Evolutionary conservation across 2,797 vertebrate genomes (phyloP), one percentile per base, ranked within the genome.

Genomic region (Notamacropus eugenii): DNA sequence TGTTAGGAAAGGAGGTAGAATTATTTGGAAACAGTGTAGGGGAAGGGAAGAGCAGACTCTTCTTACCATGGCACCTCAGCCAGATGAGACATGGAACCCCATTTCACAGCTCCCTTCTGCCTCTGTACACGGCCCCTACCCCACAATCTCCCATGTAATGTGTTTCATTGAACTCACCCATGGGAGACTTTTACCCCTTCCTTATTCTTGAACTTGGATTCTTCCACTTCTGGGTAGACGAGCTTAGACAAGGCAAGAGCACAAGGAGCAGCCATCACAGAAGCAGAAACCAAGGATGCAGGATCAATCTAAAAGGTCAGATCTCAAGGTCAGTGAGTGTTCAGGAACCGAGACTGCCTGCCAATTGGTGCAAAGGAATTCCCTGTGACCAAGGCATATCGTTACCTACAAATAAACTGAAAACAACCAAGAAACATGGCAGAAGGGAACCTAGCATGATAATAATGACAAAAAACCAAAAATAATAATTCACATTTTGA

Each of bases 221-320:
- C 98, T 94, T 99, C 99, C 28, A 99, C 99, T 98, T 99, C 99
- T 0, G 99, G 99, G 97, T 99, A 99, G 54, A 99, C 98, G 0
- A 99, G 98, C 97, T 99, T 99, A 91, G 99, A 98, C 55, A 99
- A 98, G 58, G 99, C 99, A 10, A 99, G 98, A 54, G 99, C 99
- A 4, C 99, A 99, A 0, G 99, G 99, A 0, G 99, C 99, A 46
- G 99, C 99, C 99, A 99, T 99, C 92, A 99, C 99, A 0, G 99
- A 99, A 10, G 99, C 99, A 11, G 99, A 99, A 1, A 99, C 99
- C 98, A 99, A 98, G 3, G 99, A 99, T 0, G 99, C 98, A 0
- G 99, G 98, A 50, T 99, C 99, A 16, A 99, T 99, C 99, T 99
- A 98, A 19, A 98, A 96, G 52, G 91, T 50, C 90, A 95, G 96